Evolutionary conservation across 2,888 invertebrate species (phyloP), one percentile per base, ranked within the genome.

Genomic region (Drosophila austrosaltans): DNA sequence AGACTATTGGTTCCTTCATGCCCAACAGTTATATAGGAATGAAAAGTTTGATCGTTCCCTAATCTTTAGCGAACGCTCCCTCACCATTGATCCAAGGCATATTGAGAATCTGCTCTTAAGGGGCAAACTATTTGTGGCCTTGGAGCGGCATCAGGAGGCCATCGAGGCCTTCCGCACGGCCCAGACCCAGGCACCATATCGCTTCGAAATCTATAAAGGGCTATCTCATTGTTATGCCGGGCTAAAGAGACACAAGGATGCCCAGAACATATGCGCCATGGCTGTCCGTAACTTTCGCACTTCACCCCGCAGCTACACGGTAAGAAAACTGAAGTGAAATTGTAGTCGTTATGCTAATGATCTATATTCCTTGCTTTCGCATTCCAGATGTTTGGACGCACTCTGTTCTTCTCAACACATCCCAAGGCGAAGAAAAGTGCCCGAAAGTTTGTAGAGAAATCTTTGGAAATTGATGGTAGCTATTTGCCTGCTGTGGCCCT

Each of bases 1-100:
- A 3, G 96, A 96, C 86, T 95, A 96, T 66, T 97, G 96, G 95
- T 94, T 96, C 63, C 95, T 96, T 0, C 93, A 96, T 91, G 96
- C 96, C 1, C 96, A 96, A 91, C 94, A 94, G 61, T 94, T 95
- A 77, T 94, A 94, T 84, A 93, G 94, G 0, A 78, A 78, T 28
- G 82, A 80, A 0, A 95, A 95, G 81, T 94, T 94, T 69, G 95
- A 96, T 69, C 96, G 96, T 93, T 96, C 96, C 0, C 94, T 48
- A 4, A 48, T 48, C 22, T 48, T 48, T 25, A 48, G 48, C 69
- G 95, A 96, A 69, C 96, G 96, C 93, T 96, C 96, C 0, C 94
- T 95, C 72, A 93, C 93, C 12, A 86, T 95, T 42, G 94, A 95
- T 90, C 94, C 94, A 3, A 94, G 94, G 12, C 95, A 95, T 89